Conservation (phyloP, 2,888 invertebrate genomes). For the Seira ritae region DNA sequence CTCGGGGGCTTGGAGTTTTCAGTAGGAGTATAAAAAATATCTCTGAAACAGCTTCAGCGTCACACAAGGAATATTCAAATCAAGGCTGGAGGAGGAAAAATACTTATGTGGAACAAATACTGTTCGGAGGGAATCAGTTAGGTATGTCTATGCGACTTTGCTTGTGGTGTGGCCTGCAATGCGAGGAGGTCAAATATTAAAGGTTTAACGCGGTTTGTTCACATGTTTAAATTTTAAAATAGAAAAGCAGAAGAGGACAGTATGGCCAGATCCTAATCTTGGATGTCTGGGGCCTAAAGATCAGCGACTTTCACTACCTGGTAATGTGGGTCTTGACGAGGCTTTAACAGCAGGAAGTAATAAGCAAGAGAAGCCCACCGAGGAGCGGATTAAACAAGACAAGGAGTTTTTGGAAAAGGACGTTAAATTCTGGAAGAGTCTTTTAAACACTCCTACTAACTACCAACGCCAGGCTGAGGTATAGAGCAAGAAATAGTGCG, state of each 20-base stretch:
- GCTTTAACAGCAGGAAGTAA: constrained; percentile 41
- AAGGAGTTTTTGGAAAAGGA: constrained; percentile 70
- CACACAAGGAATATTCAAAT: constrained; percentile 67
- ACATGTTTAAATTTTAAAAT: too few species aligned
- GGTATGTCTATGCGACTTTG: too few species aligned
- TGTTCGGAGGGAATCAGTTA: constrained; percentile 68
- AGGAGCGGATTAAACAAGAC: constrained; percentile 69
- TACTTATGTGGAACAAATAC: constrained; percentile 72
- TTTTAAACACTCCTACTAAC: constrained; percentile 68
- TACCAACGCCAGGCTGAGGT: constrained; percentile 71
- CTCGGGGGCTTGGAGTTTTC: constrained; percentile 63
- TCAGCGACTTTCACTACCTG: constrained; percentile 83
- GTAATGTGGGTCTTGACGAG: constrained; percentile 81
- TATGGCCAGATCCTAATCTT: constrained; percentile 79
- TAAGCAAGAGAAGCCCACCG: constrained; percentile 55
- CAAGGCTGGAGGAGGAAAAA: constrained; percentile 71
- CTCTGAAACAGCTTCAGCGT: constrained; percentile 16
- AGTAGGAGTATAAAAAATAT: constrained; percentile 58
- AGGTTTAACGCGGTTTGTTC: too few species aligned
- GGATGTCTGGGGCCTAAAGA: constrained; percentile 82
- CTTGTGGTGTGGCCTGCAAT: too few species aligned
- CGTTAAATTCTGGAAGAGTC: constrained; percentile 69
- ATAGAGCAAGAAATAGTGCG: background rate
- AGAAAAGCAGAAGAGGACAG: constrained; percentile 61
- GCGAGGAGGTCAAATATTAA: too few species aligned